Conservation (phyloP, 2,888 invertebrate species). For the Halictus quadricinctus region DNA sequence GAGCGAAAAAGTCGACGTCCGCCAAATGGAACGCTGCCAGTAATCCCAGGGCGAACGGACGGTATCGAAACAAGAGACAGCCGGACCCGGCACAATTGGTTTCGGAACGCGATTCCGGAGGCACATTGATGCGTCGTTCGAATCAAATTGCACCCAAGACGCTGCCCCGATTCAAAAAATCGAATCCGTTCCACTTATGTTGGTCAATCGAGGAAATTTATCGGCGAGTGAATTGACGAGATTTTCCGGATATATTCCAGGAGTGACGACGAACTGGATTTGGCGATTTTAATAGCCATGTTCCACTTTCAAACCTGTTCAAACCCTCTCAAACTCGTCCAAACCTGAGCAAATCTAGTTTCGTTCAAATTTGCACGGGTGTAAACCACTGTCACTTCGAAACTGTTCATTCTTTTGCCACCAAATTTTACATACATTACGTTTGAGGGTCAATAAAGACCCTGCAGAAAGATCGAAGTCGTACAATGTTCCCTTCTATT, state of each 20-base stretch:
- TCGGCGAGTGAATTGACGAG: not conserved
- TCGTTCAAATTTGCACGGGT: too few relatives aligned
- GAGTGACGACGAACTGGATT: too few relatives aligned
- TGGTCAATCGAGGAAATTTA: not conserved
- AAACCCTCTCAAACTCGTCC: not conserved
- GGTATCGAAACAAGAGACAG: slow-evolving; percentile 49
- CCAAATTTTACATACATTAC: not conserved
- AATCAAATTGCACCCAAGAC: not conserved
- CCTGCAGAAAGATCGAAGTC: too few relatives aligned
- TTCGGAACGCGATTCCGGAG: slow-evolving; percentile 22
- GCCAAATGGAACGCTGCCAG: slow-evolving; percentile 14
- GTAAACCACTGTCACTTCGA: too few relatives aligned
- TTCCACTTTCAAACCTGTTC: too few relatives aligned
- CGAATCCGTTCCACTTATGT: not conserved
- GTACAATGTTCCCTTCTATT: too few relatives aligned
- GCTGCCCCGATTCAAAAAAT: not conserved
- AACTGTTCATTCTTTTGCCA: not conserved
- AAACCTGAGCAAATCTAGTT: not conserved
- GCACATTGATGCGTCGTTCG: not conserved
- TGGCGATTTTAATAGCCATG: too few relatives aligned
- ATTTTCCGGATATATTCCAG: not conserved
- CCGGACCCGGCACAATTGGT: slow-evolving; percentile 39
- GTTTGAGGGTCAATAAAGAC: too few relatives aligned
- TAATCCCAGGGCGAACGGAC: slow-evolving; percentile 35
- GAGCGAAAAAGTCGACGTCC: slow-evolving; percentile 3